These are phyloP conservation scores for Callionymus lyra DNA, from an alignment of 2,113 vertebrate genomes.

Conservation along the genomic window DNA sequence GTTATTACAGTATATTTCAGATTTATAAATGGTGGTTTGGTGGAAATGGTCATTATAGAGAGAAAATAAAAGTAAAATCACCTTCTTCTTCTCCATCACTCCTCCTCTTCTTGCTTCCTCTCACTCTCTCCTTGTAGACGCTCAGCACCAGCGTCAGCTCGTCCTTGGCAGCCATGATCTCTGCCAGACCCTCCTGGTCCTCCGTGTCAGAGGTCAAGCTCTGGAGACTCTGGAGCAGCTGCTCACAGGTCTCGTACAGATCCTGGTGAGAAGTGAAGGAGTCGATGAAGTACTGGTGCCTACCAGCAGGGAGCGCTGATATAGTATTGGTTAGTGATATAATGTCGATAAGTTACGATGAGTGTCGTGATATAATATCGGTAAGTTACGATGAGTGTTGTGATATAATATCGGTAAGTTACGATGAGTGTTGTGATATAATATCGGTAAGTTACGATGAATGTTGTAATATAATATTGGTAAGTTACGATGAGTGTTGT, in stretches of 20 bases:
- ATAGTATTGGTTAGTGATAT: too few relatives aligned
- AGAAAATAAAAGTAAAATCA: neutral
- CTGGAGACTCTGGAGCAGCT: slow-evolving; percentile 76
- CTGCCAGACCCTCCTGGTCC: slow-evolving; percentile 69
- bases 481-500: too few relatives aligned
- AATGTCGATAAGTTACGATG: too few relatives aligned
- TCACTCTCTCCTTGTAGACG: slow-evolving; percentile 58
- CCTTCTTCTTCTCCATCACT: slow-evolving; percentile 19
- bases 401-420: too few relatives aligned
- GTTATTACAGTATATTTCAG: too few relatives aligned
- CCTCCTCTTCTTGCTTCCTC: slow-evolving; percentile 16
- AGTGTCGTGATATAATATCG: too few relatives aligned
- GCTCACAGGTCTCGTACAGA: slow-evolving; percentile 71
- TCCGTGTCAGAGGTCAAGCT: slow-evolving; percentile 75
- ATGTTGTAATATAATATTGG: too few relatives aligned
- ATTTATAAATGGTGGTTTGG: too few relatives aligned
- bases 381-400: too few relatives aligned
- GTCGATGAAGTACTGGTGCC: neutral
- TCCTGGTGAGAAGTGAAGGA: slow-evolving; percentile 41
- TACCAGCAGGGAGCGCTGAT: neutral
- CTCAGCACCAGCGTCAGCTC: slow-evolving; percentile 61
- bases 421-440: too few relatives aligned
- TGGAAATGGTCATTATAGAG: too few relatives aligned
- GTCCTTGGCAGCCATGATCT: slow-evolving; percentile 78
- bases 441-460: too few relatives aligned